Conservation (phyloP, 2,113 vertebrate genomes). For the Athene cunicularia region DNA sequence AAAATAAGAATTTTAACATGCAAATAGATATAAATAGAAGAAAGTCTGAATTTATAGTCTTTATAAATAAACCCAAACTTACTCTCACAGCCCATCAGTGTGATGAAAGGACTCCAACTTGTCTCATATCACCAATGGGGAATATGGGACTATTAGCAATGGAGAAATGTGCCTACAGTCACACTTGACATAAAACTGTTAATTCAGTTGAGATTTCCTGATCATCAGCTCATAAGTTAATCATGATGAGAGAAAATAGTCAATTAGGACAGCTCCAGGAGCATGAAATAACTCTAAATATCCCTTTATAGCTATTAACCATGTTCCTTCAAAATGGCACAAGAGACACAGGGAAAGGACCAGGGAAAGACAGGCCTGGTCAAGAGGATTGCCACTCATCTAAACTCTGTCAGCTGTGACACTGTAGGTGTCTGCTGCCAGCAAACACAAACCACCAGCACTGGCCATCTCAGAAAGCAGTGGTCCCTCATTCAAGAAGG, state of each 20-base stretch:
- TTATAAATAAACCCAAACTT: not conserved
- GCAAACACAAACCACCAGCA: not conserved
- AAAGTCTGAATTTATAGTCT: not conserved
- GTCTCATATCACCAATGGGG: not conserved
- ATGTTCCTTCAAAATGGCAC: not conserved
- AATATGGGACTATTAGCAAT: not conserved
- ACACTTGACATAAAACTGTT: not conserved
- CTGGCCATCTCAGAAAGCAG: not conserved
- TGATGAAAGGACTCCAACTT: not conserved
- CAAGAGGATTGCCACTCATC: not conserved
- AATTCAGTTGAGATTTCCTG: not conserved
- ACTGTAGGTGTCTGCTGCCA: not conserved
- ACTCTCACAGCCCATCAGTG: not conserved
- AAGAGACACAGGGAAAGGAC: not conserved
- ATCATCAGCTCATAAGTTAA: not conserved
- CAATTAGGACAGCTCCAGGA: not conserved
- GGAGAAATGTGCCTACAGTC: not conserved
- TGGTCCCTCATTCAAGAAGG: not conserved
- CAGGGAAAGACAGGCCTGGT: not conserved
- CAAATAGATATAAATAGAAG: not conserved
- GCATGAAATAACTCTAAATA: not conserved
- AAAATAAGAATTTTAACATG: not conserved
- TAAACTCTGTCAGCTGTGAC: not conserved
- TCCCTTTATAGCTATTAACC: not conserved
- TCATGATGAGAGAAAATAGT: not conserved